These are phyloP conservation scores for Lepeophtheirus salmonis DNA, from an alignment of 1,140 invertebrate species.

Conservation along the genomic window DNA sequence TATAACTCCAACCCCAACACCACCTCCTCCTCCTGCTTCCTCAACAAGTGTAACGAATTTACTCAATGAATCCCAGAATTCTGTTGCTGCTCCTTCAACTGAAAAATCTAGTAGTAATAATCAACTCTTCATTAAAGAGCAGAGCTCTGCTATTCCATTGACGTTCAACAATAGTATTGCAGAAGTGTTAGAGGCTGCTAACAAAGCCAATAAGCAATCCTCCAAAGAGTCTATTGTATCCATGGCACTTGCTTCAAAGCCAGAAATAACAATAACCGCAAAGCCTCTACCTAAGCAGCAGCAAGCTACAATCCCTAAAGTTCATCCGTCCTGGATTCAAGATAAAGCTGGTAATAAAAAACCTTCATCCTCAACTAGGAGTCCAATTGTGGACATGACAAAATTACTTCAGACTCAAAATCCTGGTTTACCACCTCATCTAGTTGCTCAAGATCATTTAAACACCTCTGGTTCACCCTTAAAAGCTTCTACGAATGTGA, in stretches of 20 bases:
- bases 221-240: neutral
- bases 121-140: neutral
- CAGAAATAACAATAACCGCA: neutral
- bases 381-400: slow-evolving; percentile 14
- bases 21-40: neutral
- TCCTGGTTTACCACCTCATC: slow-evolving; percentile 14
- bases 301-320: neutral
- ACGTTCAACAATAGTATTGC: slow-evolving; percentile 18
- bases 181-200: slow-evolving; percentile 14
- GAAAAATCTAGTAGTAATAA: no score
- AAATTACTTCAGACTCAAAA: slow-evolving; percentile 10
- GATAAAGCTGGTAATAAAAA: neutral
- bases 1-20: neutral
- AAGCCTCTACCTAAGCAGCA: neutral
- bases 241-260: neutral
- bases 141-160: slow-evolving; percentile 10
- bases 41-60: neutral
- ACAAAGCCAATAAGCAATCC: neutral
- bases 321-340: neutral
- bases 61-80: neutral
- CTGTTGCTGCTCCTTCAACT: neutral
- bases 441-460: slow-evolving; percentile 4
- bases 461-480: no score
- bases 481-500: no score
- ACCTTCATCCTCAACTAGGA: neutral